These are phyloP conservation scores for Drosophila grimshawi DNA, from an alignment of 1,140 invertebrate species.

Conservation along the genomic window DNA sequence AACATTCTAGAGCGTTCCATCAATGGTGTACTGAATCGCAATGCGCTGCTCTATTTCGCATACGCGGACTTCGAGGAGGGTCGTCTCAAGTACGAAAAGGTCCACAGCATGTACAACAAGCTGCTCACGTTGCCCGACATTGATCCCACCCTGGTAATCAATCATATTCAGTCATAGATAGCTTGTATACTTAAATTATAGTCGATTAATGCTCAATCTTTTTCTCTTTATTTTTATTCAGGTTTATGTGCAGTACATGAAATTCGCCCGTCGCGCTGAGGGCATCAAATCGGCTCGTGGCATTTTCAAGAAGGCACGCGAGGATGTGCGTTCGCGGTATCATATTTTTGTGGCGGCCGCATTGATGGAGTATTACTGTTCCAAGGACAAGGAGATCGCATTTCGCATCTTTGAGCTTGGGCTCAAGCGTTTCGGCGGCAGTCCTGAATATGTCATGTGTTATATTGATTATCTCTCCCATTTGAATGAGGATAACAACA, in stretches of 20 bases:
- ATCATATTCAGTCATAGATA: neutral
- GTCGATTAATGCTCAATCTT: neutral
- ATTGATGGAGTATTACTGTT: conserved; percentile 99
- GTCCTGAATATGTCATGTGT: conserved; percentile 96
- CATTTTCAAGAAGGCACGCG: conserved; percentile 97
- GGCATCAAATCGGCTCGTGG: conserved; percentile 98
- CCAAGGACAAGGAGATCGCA: conserved; percentile 99
- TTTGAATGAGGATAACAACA: conserved; percentile 99
- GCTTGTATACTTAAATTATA: neutral
- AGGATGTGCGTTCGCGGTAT: conserved; percentile 93
- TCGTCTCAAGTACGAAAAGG: conserved; percentile 97
- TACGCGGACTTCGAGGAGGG: conserved; percentile 99
- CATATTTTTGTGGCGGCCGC: conserved; percentile 98
- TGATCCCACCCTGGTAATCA: conserved; percentile 95
- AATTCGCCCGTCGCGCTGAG: conserved; percentile 98
- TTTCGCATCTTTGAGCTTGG: conserved; percentile 99
- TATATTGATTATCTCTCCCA: conserved; percentile 99
- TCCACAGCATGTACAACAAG: conserved; percentile 98
- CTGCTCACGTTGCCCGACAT: conserved; percentile 95
- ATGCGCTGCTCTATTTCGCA: conserved; percentile 97
- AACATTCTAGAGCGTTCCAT: conserved; percentile 97
- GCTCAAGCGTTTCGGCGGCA: conserved; percentile 97
- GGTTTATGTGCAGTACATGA: conserved; percentile 99
- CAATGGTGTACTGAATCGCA: conserved; percentile 93
- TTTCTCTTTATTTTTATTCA: conserved; percentile 73